Percentiles rank a stretch among this genome's conserved stretches.
Conservation (phyloP, 2,888 invertebrate genomes). For the Julus scandinavius region DNA sequence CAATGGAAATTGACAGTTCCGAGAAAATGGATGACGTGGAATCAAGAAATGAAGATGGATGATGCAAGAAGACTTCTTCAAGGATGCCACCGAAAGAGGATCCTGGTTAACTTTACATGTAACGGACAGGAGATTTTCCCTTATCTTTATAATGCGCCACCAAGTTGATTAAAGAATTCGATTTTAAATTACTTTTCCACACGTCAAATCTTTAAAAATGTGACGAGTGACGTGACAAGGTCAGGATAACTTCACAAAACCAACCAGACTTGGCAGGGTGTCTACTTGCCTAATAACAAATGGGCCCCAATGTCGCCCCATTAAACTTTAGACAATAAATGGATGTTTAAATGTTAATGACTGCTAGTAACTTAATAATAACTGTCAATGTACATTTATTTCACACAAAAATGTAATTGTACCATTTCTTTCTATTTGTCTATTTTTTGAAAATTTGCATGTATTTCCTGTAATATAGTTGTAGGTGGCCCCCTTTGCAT, state of each 20-base stretch:
- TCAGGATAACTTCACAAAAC: background rate
- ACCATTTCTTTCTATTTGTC: too few species aligned
- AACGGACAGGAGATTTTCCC: background rate
- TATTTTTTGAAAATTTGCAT: too few species aligned
- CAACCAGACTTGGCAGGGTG: background rate
- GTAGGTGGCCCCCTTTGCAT: too few species aligned
- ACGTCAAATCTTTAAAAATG: background rate
- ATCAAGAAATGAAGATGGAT: slow-evolving; percentile 34
- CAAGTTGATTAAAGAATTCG: background rate
- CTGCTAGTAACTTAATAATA: too few species aligned
- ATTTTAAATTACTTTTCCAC: background rate
- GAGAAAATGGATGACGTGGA: slow-evolving; percentile 31
- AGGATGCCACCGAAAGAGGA: background rate
- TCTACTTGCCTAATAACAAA: too few species aligned
- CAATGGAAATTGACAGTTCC: slow-evolving; percentile 29
- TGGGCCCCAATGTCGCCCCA: too few species aligned
- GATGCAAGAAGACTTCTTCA: background rate
- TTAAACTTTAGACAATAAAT: too few species aligned
- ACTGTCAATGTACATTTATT: too few species aligned
- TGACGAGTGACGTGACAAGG: background rate
- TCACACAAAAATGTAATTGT: too few species aligned
- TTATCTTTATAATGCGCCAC: background rate
- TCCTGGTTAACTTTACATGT: slow-evolving; percentile 24
- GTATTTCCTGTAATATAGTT: too few species aligned
- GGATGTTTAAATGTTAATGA: too few species aligned